Conservation (phyloP, 2,888 invertebrate species). For the Rhingia rostrata region DNA sequence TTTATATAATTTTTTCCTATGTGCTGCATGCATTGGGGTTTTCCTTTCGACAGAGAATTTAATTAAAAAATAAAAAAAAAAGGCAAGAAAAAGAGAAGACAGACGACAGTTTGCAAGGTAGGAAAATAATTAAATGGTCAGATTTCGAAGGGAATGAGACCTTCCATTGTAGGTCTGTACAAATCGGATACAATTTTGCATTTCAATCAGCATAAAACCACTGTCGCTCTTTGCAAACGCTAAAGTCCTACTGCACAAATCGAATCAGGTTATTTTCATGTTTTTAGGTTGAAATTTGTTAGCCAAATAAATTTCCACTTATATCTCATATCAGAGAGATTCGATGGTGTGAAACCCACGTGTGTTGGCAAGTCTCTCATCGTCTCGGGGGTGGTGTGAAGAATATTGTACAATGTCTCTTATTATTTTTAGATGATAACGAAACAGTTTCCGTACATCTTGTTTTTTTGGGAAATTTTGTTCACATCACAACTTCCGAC, state of each 20-base stretch:
- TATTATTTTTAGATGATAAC: constrained; percentile 1
- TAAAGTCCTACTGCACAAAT: background rate
- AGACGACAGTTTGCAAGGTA: constrained; percentile 5
- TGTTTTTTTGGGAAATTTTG: too few species aligned
- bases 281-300: constrained; percentile 16
- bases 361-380: background rate
- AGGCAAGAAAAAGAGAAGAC: constrained; percentile 5
- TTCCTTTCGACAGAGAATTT: constrained; percentile 41
- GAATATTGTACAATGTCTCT: background rate
- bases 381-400: background rate
- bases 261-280: constrained; percentile 29
- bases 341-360: constrained; percentile 21
- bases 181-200: background rate
- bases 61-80: constrained; percentile 15
- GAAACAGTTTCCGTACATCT: background rate
- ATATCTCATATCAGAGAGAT: background rate
- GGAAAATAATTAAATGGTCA: constrained; percentile 31
- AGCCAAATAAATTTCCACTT: constrained; percentile 14
- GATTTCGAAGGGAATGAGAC: constrained; percentile 5
- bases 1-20: constrained; percentile 55
- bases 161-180: background rate
- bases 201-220: background rate
- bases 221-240: background rate
- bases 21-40: constrained; percentile 37
- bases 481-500: too few species aligned